phyloP scores from a whole-genome alignment of 2,113 vertebrate species.

The Passer domesticus region DNA sequence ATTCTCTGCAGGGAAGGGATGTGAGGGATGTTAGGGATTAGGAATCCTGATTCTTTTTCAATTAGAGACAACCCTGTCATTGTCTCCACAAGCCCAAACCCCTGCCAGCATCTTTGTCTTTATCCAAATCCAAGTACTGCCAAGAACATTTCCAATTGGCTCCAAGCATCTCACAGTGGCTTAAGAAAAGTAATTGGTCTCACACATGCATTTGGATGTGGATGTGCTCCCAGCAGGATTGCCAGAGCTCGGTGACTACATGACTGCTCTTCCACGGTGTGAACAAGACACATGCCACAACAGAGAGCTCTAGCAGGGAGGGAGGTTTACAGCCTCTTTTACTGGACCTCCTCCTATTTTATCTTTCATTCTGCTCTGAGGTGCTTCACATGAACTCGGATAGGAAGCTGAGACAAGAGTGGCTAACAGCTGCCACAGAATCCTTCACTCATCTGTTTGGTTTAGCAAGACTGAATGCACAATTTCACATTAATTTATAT shows the following conservation, averaged over 20 bases:
- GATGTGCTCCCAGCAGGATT: constrained; percentile 1
- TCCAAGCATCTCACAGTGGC: not conserved
- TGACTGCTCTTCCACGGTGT: not conserved
- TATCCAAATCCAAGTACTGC: not conserved
- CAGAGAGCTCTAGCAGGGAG: not conserved
- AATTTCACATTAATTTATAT: not conserved
- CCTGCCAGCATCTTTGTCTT: not conserved
- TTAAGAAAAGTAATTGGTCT: not conserved
- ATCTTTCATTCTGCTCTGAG: not conserved
- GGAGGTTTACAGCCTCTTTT: not conserved
- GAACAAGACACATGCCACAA: not conserved
- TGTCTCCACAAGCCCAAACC: not conserved
- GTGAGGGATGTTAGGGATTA: not conserved
- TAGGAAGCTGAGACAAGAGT: not conserved
- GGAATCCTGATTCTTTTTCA: not conserved
- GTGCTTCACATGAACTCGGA: not conserved
- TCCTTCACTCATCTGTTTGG: not conserved
- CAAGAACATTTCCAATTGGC: not conserved
- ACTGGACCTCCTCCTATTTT: not conserved
- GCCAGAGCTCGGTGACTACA: not conserved
- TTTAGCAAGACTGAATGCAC: not conserved
- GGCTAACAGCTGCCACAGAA: not conserved
- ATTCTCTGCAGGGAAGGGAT: not conserved
- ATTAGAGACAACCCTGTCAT: not conserved
- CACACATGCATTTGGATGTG: not conserved